Percentiles rank a stretch among this genome's conserved stretches.
phyloP scores from a whole-genome alignment of 2,888 invertebrate genomes.

The Flexamia atlantica region DNA sequence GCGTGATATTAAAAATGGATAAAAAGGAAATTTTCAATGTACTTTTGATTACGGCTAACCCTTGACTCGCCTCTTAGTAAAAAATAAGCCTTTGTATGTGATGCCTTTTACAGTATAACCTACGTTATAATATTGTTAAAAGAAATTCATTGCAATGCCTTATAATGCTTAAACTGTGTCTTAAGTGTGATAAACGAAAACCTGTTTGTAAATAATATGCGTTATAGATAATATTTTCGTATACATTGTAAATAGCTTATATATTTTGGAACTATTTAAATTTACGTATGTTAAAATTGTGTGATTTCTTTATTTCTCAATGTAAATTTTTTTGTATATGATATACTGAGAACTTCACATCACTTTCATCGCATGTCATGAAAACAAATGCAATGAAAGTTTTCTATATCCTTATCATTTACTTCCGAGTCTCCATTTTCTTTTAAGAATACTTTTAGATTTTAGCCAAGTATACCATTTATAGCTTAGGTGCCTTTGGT shows the following conservation, averaged over 20 bases:
- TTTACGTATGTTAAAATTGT: neutral
- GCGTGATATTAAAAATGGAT: too few species aligned
- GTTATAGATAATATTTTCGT: neutral
- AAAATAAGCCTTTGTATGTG: too few species aligned
- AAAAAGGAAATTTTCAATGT: too few species aligned
- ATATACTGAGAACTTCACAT: too few species aligned
- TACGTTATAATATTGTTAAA: too few species aligned
- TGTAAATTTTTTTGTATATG: too few species aligned
- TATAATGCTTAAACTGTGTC: conserved; percentile 6
- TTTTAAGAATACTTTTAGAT: neutral
- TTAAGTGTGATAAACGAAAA: conserved; percentile 18
- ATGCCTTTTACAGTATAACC: too few species aligned
- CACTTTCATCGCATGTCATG: too few species aligned
- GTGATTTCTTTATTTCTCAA: neutral
- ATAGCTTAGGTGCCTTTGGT: conserved; percentile 45
- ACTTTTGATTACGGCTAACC: too few species aligned
- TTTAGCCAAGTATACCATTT: conserved; percentile 2
- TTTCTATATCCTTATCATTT: too few species aligned
- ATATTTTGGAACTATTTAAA: neutral
- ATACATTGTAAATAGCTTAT: neutral
- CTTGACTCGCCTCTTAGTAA: too few species aligned
- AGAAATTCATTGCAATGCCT: conserved; percentile 6
- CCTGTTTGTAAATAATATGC: neutral
- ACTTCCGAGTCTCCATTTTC: neutral
- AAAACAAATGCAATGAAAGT: too few species aligned